A percentile compares a stretch with the other conserved stretches of the same genome.
These are phyloP conservation scores for Falco columbarius DNA, from an alignment of 2,797 vertebrate species.

Conservation along the genomic window DNA sequence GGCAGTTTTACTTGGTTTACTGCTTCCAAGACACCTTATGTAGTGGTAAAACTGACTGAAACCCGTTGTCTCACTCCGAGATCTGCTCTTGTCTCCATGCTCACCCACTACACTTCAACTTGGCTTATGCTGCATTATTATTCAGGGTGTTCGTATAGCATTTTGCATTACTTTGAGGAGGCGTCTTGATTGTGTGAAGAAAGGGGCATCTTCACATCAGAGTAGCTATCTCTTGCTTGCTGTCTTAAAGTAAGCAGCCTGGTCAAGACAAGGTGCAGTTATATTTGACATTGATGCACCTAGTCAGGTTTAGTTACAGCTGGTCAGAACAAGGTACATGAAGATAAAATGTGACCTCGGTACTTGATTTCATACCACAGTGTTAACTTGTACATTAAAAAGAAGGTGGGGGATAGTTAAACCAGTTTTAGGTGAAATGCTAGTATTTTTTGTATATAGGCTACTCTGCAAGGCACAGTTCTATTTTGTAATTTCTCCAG, in stretches of 20 bases:
- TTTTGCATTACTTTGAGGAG: not conserved
- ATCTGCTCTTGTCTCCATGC: not conserved
- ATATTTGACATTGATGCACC: not conserved
- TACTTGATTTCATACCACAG: not conserved
- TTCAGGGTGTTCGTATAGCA: not conserved
- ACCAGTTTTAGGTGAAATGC: not conserved
- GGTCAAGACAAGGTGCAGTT: not conserved
- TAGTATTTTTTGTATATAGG: not conserved
- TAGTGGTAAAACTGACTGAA: not conserved
- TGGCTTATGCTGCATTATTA: not conserved
- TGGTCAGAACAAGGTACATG: not conserved
- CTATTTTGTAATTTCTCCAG: not conserved
- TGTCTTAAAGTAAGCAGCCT: not conserved
- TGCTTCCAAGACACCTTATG: not conserved
- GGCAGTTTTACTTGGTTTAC: not conserved
- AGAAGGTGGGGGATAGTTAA: not conserved
- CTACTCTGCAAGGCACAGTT: not conserved
- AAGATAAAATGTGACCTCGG: not conserved
- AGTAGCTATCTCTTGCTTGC: not conserved
- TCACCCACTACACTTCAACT: accelerated
- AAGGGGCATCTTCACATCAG: not conserved
- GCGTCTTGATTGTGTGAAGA: not conserved
- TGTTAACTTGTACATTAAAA: not conserved
- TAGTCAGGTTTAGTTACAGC: not conserved
- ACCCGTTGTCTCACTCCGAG: not conserved